These are phyloP conservation scores for Riparia riparia DNA, from an alignment of 2,113 vertebrate genomes.

Conservation along the genomic window DNA sequence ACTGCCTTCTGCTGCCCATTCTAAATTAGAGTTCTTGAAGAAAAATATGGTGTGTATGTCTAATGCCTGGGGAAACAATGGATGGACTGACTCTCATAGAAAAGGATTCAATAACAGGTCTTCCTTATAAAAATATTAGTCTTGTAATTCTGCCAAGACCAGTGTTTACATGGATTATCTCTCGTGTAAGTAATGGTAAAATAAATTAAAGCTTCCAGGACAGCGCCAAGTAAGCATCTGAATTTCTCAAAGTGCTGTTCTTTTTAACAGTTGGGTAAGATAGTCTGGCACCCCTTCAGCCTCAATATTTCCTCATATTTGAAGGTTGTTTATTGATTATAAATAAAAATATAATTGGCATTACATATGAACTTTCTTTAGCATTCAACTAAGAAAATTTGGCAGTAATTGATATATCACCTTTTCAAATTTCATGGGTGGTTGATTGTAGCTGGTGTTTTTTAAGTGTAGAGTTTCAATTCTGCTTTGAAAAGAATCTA, in stretches of 20 bases:
- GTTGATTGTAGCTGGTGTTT: neutral
- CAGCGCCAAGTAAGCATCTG: neutral
- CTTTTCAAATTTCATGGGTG: constrained; percentile 7
- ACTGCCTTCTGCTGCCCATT: constrained; percentile 27
- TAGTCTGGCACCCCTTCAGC: neutral
- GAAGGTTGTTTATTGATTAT: neutral
- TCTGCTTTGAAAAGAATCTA: neutral
- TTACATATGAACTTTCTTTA: neutral
- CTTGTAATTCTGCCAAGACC: constrained; percentile 68
- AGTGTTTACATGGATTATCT: constrained; percentile 72
- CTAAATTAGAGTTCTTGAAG: constrained; percentile 52
- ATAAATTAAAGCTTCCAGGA: constrained; percentile 21
- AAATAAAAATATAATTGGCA: neutral
- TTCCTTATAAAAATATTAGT: constrained; percentile 76
- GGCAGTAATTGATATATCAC: neutral
- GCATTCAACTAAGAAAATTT: constrained; percentile 1
- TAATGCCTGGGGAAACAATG: constrained; percentile 61
- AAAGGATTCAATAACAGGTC: constrained; percentile 58
- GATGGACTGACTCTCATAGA: constrained; percentile 61
- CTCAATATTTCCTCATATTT: neutral
- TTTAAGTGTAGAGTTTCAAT: neutral
- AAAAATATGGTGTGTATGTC: constrained; percentile 37
- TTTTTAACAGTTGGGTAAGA: neutral
- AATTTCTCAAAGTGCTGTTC: neutral
- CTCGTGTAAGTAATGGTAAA: constrained; percentile 37